Percentiles rank a stretch among this genome's conserved stretches.
These are phyloP conservation scores for Axinella damicornis DNA, from an alignment of 37 sponge, comb jelly and placozoan species.

Conservation along the genomic window DNA sequence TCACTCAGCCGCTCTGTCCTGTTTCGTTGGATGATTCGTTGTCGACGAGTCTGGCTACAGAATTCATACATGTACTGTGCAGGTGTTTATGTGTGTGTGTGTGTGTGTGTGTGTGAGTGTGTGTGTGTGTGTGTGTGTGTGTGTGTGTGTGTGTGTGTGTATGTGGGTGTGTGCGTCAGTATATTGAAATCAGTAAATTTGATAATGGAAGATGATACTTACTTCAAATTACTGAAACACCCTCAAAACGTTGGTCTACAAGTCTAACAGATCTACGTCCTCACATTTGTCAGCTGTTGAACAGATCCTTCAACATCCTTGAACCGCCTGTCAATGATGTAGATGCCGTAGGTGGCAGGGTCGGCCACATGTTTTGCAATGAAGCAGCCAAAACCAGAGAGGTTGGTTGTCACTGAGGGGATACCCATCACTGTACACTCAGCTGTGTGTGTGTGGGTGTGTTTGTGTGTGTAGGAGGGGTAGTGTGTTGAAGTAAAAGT, in stretches of 20 bases:
- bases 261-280: neutral
- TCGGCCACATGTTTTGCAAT: slow-evolving; percentile 94
- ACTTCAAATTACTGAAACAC: neutral
- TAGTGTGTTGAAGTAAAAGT: neutral
- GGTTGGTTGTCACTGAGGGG: slow-evolving; percentile 98
- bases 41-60: slow-evolving; percentile 82
- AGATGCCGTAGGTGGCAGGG: slow-evolving; percentile 95
- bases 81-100: too few relatives aligned
- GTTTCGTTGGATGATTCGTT: slow-evolving; percentile 97
- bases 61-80: slow-evolving; percentile 89
- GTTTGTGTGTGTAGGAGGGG: neutral
- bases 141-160: slow-evolving; percentile 27
- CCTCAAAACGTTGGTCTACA: neutral
- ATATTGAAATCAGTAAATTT: too few relatives aligned
- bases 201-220: too few relatives aligned
- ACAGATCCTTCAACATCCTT: slow-evolving; percentile 86
- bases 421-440: slow-evolving; percentile 99
- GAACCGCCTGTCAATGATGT: slow-evolving; percentile 94
- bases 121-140: slow-evolving; percentile 13
- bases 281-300: slow-evolving; percentile 87
- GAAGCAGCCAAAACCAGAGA: slow-evolving; percentile 98
- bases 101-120: too few relatives aligned
- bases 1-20: slow-evolving; percentile 97
- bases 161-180: too few relatives aligned
- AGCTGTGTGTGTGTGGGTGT: slow-evolving; percentile 39